Conservation (phyloP, 1,140 invertebrate species). For the Sitobion miscanthi region DNA sequence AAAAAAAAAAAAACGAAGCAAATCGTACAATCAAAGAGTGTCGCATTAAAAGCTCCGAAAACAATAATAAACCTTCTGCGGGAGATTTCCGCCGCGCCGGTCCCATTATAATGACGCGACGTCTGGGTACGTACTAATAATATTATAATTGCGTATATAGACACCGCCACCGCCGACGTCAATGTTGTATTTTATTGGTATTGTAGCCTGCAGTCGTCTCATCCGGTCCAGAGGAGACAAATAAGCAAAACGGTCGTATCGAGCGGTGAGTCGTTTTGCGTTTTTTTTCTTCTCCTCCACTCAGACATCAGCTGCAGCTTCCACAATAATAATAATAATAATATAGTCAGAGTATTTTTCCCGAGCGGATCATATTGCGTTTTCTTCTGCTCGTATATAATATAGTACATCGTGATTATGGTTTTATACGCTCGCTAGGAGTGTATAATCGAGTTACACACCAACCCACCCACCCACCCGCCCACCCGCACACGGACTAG, state of each 20-base stretch:
- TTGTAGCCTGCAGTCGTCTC: neutral
- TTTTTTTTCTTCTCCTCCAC: neutral
- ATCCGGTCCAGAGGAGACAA: neutral
- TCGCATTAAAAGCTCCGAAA: constrained; percentile 20
- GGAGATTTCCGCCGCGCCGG: neutral
- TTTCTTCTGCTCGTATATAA: too few species aligned
- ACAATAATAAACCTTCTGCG: constrained; percentile 5
- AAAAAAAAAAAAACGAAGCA: neutral
- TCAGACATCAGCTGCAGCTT: neutral
- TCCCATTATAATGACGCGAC: neutral
- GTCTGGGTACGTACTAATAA: neutral
- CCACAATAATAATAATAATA: too few species aligned
- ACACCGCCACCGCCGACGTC: too few species aligned
- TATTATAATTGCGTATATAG: neutral
- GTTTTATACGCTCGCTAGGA: too few species aligned
- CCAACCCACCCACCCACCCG: too few species aligned
- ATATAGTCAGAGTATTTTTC: neutral
- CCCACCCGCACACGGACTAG: too few species aligned
- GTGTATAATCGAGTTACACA: too few species aligned
- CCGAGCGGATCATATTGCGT: neutral
- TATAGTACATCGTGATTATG: too few species aligned
- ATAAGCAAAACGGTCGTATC: neutral
- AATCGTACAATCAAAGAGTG: constrained; percentile 19
- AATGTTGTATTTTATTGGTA: neutral
- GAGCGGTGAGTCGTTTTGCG: neutral